Evolutionary conservation across 2,113 vertebrate species (phyloP).

Genomic region (Halcyon senegalensis): DNA sequence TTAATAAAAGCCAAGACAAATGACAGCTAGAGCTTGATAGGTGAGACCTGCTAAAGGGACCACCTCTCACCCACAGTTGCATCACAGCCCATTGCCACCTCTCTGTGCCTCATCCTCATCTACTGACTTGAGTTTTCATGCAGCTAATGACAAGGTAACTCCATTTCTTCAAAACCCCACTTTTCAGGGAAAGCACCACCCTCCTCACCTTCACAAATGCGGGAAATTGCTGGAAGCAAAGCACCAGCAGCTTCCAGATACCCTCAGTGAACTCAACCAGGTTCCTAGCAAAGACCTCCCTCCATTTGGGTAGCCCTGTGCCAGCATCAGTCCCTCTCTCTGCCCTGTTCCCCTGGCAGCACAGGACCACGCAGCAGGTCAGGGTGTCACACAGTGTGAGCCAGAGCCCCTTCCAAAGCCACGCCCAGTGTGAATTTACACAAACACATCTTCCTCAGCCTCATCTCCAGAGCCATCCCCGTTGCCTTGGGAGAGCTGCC

Average conservation of each 20-base stretch:
- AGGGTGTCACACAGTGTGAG: neutral
- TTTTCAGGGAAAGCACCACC: neutral
- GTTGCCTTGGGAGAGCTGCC: neutral
- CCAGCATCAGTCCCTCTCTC: neutral
- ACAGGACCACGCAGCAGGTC: neutral
- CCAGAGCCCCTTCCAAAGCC: neutral
- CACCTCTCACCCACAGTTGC: neutral
- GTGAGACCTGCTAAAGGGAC: neutral
- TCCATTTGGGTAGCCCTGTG: neutral
- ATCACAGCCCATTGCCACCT: neutral
- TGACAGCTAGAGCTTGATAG: neutral
- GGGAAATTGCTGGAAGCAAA: neutral
- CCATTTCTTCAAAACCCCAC: neutral
- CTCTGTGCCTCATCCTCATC: neutral
- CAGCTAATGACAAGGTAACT: neutral
- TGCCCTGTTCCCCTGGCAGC: neutral
- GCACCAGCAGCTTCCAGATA: neutral
- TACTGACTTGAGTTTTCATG: neutral
- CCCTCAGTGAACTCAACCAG: neutral
- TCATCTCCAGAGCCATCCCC: neutral
- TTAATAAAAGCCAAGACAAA: neutral
- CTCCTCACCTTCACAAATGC: neutral
- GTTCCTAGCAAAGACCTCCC: neutral
- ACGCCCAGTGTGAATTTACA: rapidly evolving
- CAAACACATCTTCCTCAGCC: neutral